Evolutionary conservation across 1,140 invertebrate species (phyloP).

Genomic region (Aphaenogaster rudis): DNA sequence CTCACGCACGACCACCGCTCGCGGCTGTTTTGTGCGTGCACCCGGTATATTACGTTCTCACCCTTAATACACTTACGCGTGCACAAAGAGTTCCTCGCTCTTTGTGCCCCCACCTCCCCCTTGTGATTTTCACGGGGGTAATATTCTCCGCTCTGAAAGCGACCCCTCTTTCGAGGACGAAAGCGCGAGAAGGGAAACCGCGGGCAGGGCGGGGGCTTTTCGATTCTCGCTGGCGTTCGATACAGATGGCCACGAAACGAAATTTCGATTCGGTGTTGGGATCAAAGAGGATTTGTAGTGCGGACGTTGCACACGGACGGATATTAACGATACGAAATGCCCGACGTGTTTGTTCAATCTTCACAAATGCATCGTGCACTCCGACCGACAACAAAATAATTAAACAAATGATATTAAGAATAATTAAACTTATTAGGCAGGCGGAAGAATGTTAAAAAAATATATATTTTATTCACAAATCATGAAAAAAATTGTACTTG

Average conservation of each 20-base stretch:
- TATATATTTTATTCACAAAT: neutral
- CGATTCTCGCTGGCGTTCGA: constrained; percentile 33
- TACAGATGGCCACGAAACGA: constrained; percentile 53
- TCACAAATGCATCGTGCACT: neutral
- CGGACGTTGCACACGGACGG: neutral
- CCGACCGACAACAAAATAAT: neutral
- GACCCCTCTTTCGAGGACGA: constrained; percentile 34
- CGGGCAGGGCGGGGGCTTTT: neutral
- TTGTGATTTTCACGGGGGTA: constrained; percentile 48
- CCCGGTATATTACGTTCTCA: constrained; percentile 58
- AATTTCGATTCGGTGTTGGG: constrained; percentile 52
- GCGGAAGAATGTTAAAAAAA: neutral
- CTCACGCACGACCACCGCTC: constrained; percentile 25
- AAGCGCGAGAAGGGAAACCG: neutral
- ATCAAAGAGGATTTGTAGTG: constrained; percentile 50
- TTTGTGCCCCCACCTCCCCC: constrained; percentile 20
- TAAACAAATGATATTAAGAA: neutral
- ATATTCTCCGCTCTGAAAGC: constrained; percentile 56
- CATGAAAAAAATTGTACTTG: neutral
- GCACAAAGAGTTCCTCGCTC: constrained; percentile 55
- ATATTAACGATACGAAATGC: constrained; percentile 32
- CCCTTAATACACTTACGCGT: constrained; percentile 59
- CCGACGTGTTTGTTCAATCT: constrained; percentile 15
- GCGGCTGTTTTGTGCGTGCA: constrained; percentile 48
- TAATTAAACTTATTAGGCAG: constrained; percentile 8